Base-by-base conservation (phyloP, 1,140 invertebrate species). In the Eumaeus atala region DNA sequence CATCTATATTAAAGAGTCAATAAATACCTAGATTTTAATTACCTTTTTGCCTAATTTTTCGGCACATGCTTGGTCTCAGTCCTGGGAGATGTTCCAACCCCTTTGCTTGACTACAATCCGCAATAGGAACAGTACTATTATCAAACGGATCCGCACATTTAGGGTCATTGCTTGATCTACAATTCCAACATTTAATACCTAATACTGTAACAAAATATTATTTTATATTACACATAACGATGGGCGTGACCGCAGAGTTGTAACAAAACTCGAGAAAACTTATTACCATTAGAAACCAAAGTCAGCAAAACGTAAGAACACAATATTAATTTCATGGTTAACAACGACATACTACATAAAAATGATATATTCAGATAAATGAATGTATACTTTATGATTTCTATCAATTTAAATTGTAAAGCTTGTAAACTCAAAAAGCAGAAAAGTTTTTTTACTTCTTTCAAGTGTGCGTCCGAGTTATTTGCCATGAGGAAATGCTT, bases 21-120 rank as follows among this genome's bases (percentile, higher is more conserved):
- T n/a, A n/a, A n/a, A n/a, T n/a, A n/a, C n/a, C n/a, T n/a, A n/a
- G n/a, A n/a, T n/a, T n/a, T n/a, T 48, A 64, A 40, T 28, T 84
- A 95, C 94, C 93, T 93, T 98, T 97, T 85, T 97, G 96, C 48
- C 96, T 87, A 58, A 97, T 95, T 90, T 98, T 98, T 48, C 96
- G 89, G 76, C 96, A 98, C 95, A 98, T 96, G 5, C 92, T 95
- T 0, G 95, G 89, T 47, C 88, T 90, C 0, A 94, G 87, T 17
- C 91, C 92, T 10, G 91, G 91, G 38, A 95, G 86, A 84, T 95
- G 94, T 10, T 87, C 65, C 16, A 95, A 77, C 33, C 90, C 88
- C 16, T 80, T 86, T 58, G 91, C 90, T 70, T 93, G 90, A 58
- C 89, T 90, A 68, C 96, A 97, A 74, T 97, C 95, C 2, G 92